Base-by-base conservation (phyloP, 2,888 invertebrate genomes). In the Drosophila melanocephala region DNA sequence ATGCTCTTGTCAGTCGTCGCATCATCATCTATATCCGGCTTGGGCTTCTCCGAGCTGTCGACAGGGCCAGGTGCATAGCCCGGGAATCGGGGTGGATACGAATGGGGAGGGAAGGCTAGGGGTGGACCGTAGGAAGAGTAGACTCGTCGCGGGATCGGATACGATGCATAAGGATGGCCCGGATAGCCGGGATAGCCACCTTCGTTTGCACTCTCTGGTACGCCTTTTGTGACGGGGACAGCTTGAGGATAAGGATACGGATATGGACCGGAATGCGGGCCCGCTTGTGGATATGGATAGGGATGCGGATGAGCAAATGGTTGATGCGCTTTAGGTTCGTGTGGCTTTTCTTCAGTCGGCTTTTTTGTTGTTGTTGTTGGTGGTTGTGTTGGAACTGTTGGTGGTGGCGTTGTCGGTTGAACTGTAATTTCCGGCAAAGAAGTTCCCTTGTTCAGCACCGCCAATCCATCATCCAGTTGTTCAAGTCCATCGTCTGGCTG, bases 381-480 rank as follows among this genome's bases (percentile, higher is more conserved):
- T 1, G 79, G 71, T 4, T 22, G 1, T 3, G 44, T 6, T 22
- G 42, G 10, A 5, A 74, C 70, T 42, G 42, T 39, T 6, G 28
- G 1, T 9, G 47, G 7, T 4, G 22, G 22, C 4, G 47, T 26
- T 47, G 66, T 58, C 9, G 66, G 53, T 30, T 28, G 14, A 28
- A 32, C 47, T 10, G 84, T 78, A 2, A 87, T 81, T 55, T 82
- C 83, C 3, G 78, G 71, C 51, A 51, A n/a, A 14, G 69, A 53
- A 1, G 32, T 37, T n/a, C 12, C 72, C 33, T 35, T 50, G 22
- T 53, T 69, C 9, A 52, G 51, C 22, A 58, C 5, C 0, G 47
- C 67, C 22, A 65, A 26, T 16, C 64, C 81, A 12, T 72, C 79
- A 32, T 69, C 65, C 6, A 76, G 32, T 28, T 64, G 26, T n/a